Evolutionary conservation across 2,113 vertebrate species (phyloP).

Genomic region (Melanotaenia duboulayi): DNA sequence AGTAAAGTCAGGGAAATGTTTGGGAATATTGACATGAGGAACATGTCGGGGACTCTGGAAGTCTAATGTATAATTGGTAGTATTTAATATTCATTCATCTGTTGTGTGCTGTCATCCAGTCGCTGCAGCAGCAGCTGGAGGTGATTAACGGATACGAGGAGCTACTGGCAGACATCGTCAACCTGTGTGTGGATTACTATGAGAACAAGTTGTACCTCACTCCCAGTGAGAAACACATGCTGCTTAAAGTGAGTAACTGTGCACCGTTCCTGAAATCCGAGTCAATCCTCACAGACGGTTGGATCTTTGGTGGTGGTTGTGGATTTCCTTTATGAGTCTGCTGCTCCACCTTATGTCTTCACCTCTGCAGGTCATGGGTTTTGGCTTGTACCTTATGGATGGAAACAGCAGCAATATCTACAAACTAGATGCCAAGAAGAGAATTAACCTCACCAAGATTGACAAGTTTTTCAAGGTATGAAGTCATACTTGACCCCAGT

Average conservation of each 20-base stretch:
- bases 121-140: slow-evolving; percentile 96
- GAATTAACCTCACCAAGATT: slow-evolving; percentile 95
- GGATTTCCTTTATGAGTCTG: not conserved
- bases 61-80: no score
- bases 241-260: slow-evolving; percentile 89
- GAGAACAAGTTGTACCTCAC: slow-evolving; percentile 99
- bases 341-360: not conserved
- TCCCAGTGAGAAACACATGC: slow-evolving; percentile 95
- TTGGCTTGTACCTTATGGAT: slow-evolving; percentile 97
- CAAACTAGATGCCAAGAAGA: slow-evolving; percentile 97
- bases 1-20: no score
- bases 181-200: slow-evolving; percentile 96
- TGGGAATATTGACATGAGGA: no score
- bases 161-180: slow-evolving; percentile 97
- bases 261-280: not conserved
- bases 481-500: no score
- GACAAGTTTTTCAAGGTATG: slow-evolving; percentile 98
- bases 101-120: slow-evolving; percentile 72
- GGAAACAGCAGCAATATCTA: slow-evolving; percentile 97
- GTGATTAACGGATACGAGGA: slow-evolving; percentile 97
- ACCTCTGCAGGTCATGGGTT: slow-evolving; percentile 93
- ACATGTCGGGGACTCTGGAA: no score
- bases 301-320: not conserved
- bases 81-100: not conserved
- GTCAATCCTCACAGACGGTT: not conserved